These are phyloP conservation scores for Gavia stellata DNA, from an alignment of 2,113 vertebrate genomes.

Conservation along the genomic window DNA sequence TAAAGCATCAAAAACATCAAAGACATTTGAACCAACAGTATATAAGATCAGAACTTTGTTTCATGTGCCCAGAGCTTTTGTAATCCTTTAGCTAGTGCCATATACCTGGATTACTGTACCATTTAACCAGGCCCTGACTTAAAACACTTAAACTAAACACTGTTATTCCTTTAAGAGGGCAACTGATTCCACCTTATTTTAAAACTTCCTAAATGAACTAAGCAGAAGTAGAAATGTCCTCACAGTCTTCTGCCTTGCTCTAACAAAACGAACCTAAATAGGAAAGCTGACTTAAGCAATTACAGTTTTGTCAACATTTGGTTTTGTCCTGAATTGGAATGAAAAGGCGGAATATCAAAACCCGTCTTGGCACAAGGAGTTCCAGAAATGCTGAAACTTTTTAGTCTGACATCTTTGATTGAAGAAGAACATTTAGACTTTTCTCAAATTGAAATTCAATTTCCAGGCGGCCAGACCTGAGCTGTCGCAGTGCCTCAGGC, in stretches of 20 bases:
- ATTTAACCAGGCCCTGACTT: neutral
- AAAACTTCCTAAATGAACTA: neutral
- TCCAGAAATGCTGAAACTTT: slow-evolving; percentile 1
- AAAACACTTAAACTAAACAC: neutral
- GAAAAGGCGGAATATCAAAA: slow-evolving; percentile 18
- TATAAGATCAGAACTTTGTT: neutral
- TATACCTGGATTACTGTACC: neutral
- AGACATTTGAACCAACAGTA: neutral
- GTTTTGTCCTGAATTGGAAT: slow-evolving; percentile 1
- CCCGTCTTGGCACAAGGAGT: neutral
- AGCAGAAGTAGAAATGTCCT: neutral
- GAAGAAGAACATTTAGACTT: slow-evolving; percentile 45
- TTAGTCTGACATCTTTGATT: slow-evolving; percentile 21
- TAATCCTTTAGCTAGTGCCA: neutral
- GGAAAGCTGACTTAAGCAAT: slow-evolving; percentile 19
- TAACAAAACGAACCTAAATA: neutral
- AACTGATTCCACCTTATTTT: neutral
- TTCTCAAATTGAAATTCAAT: slow-evolving; percentile 40
- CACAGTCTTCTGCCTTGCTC: neutral
- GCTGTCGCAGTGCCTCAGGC: neutral
- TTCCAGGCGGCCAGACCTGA: neutral
- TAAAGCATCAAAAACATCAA: neutral
- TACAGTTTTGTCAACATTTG: slow-evolving; percentile 24
- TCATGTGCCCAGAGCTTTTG: neutral
- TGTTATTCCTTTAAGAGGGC: neutral